These are phyloP conservation scores for Criorhina ranunculi DNA, from an alignment of 2,888 invertebrate genomes.

Conservation along the genomic window DNA sequence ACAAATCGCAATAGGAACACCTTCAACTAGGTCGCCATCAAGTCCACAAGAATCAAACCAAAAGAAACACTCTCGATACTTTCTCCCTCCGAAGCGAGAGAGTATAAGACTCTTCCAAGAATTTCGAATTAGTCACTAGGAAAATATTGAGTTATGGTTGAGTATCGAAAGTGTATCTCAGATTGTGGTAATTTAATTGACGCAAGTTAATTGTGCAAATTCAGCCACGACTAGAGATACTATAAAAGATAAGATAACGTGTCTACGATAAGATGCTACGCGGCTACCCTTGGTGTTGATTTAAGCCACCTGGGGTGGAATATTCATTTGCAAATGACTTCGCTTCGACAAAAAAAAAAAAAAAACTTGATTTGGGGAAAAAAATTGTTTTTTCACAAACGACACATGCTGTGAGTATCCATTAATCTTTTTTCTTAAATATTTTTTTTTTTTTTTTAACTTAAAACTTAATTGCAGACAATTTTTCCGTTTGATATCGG, in stretches of 20 bases:
- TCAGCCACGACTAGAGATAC: conserved; percentile 1
- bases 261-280: conserved; percentile 6
- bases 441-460: neutral
- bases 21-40: conserved; percentile 21
- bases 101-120: conserved; percentile 15
- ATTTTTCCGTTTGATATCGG: neutral
- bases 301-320: conserved; percentile 2
- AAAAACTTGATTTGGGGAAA: conserved; percentile 2
- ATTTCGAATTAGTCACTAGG: conserved; percentile 30
- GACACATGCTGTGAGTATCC: neutral
- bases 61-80: conserved; percentile 44
- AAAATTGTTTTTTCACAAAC: neutral
- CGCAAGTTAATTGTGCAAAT: conserved; percentile 13
- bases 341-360: neutral
- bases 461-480: neutral
- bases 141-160: conserved; percentile 9
- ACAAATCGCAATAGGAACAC: conserved; percentile 10
- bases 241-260: conserved; percentile 26
- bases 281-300: conserved; percentile 13
- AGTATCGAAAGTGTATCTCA: neutral
- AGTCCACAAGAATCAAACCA: conserved; percentile 7
- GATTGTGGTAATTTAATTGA: conserved; percentile 10
- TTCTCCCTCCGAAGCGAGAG: conserved; percentile 27
- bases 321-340: conserved; percentile 1
- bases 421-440: conserved; percentile 2